A percentile compares a stretch with the other conserved stretches of the same genome.
Conservation (phyloP, 2,113 vertebrate species). For the Petrocephalus zakoni region DNA sequence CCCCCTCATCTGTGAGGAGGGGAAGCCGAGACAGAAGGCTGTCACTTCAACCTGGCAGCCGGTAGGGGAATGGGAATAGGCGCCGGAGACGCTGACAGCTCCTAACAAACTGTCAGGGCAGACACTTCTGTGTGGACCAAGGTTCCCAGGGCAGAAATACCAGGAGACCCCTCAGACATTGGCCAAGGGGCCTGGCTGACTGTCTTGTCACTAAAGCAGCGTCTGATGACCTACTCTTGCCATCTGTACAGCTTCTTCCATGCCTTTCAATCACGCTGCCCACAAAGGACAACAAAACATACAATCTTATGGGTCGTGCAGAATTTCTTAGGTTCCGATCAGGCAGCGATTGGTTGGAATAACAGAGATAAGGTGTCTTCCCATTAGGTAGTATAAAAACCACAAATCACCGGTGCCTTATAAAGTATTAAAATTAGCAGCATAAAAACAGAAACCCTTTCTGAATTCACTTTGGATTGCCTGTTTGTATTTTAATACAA, state of each 20-base stretch:
- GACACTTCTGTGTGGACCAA: neutral
- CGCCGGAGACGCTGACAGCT: neutral
- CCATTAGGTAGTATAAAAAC: neutral
- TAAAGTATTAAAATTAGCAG: neutral
- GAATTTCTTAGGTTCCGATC: neutral
- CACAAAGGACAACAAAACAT: neutral
- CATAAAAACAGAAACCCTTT: neutral
- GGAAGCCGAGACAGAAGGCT: conserved; percentile 4
- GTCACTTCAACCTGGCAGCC: conserved; percentile 2
- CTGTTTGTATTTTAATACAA: neutral
- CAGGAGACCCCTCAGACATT: conserved; percentile 13
- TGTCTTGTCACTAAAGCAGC: neutral
- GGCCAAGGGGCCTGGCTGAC: conserved; percentile 5
- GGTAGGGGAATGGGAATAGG: neutral
- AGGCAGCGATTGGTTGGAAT: neutral
- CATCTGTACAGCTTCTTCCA: neutral
- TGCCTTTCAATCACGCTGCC: neutral
- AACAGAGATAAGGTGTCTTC: neutral
- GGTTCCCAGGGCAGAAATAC: neutral
- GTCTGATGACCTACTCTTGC: neutral
- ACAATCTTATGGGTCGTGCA: neutral
- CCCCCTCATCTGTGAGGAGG: neutral
- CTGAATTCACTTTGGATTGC: neutral
- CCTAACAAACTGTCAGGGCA: conserved; percentile 20
- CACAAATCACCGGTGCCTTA: neutral